Conservation (phyloP, 1,140 invertebrate genomes). For the Asbolus verrucosus region DNA sequence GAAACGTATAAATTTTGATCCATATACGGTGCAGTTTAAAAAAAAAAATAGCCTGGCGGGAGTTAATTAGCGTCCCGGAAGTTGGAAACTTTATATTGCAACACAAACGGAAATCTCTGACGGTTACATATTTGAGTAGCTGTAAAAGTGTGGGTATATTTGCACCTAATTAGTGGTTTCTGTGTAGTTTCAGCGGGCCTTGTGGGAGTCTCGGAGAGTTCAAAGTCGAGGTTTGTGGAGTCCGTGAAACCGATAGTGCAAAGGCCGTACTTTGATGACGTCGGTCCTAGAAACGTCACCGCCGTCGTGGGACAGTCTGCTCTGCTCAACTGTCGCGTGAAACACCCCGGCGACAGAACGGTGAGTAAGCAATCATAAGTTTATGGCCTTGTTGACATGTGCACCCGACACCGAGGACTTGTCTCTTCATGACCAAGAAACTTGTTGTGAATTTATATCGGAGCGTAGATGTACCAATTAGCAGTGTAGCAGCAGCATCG, state of each 20-base stretch:
- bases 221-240: slow-evolving; percentile 57
- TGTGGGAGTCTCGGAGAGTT: slow-evolving; percentile 53
- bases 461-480: no score
- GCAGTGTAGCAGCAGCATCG: no score
- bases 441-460: no score
- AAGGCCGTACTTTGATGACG: slow-evolving; percentile 87
- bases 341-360: slow-evolving; percentile 88
- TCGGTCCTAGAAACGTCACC: slow-evolving; percentile 84
- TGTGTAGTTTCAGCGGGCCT: slow-evolving; percentile 57
- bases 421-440: no score
- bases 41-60: no score
- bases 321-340: slow-evolving; percentile 84
- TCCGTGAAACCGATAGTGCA: slow-evolving; percentile 63
- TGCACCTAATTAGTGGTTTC: slow-evolving; percentile 38
- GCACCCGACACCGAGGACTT: background rate
- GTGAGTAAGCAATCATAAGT: slow-evolving; percentile 71
- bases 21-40: no score
- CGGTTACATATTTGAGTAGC: background rate
- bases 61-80: no score
- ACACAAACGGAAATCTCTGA: slow-evolving; percentile 9
- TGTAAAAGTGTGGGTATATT: slow-evolving; percentile 25
- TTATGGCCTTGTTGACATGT: slow-evolving; percentile 42
- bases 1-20: no score
- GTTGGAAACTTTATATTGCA: no score
- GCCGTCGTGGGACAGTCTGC: slow-evolving; percentile 86